Evolutionary conservation across 2,797 vertebrate species (phyloP), one percentile per base, ranked within the genome.

Genomic region (Lepidocolaptes lacrymiger): DNA sequence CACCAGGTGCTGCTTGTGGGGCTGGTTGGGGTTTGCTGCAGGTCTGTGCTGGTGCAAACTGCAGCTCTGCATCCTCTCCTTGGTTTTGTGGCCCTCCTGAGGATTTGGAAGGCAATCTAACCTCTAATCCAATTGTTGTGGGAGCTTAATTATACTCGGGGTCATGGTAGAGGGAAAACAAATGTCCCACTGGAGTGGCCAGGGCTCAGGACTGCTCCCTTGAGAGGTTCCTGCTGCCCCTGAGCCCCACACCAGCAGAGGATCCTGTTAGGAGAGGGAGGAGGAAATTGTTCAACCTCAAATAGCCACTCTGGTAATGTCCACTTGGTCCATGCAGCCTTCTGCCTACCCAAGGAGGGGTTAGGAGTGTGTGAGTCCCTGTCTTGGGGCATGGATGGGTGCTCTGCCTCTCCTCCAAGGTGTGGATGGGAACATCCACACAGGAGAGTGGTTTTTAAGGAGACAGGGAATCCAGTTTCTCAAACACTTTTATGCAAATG

Each of bases 41-140:
- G 92, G 71, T 83, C 46, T 5, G 18, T 24, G 32, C 59, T 93
- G 80, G 79, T 85, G 77, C 46, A 54, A 85, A 26, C 69, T 9
- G 19, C 89, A 88, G 62, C 55, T 88, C 74, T 2, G 11, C 14
- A 63, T 85, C 87, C 72, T 66, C 44, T 46, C 74, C 81, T 48
- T 72, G 76, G 24, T 91, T 55, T 21, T 89, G 55, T 0, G 10
- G 68, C n/a, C 80, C 84, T 89, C 85, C 55, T 43, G 82, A 73
- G 91, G 37, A 46, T 75, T 26, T 48, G 15, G 46, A 56, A 80
- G 64, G 52, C 51, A 49, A 64, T 68, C 49, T 83, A 41, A 85
- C 81, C 56, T 93, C 86, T 64, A 71, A 77, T 62, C 71, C 68
- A 54, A 28, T 69, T 88, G 91, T 71, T 74, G 30, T 41, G 12